Evolutionary conservation across 2,797 vertebrate species (phyloP).

Genomic region (Danio aesculapii): DNA sequence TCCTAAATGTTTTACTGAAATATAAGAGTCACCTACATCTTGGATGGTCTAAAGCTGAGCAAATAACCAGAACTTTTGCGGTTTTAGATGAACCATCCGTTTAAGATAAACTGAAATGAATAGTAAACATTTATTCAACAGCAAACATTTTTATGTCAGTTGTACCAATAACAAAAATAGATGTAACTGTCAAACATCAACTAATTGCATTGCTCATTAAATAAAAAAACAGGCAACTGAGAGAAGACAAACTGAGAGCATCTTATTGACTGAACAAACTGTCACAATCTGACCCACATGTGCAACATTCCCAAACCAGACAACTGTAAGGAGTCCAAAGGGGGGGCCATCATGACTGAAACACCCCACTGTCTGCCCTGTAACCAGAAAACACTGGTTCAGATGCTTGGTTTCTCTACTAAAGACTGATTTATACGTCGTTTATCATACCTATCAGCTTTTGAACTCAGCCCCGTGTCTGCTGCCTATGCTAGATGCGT

Average conservation of each 20-base stretch:
- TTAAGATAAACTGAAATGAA: neutral
- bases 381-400: conserved; percentile 22
- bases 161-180: neutral
- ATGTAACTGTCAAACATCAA: conserved; percentile 44
- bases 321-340: conserved; percentile 59
- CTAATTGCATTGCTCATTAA: conserved; percentile 68
- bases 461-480: neutral
- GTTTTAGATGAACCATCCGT: too few relatives aligned
- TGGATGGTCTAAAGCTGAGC: too few relatives aligned
- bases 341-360: conserved; percentile 43
- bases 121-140: neutral
- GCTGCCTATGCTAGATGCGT: neutral
- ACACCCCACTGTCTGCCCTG: neutral
- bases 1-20: too few relatives aligned
- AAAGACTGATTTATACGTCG: neutral
- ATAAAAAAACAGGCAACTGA: conserved; percentile 68
- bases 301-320: conserved; percentile 73
- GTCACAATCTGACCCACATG: conserved; percentile 65
- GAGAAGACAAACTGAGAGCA: conserved; percentile 52
- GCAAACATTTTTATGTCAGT: neutral
- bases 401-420: neutral
- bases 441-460: neutral
- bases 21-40: too few relatives aligned
- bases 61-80: too few relatives aligned
- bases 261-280: conserved; percentile 67